Conservation (phyloP, 2,888 invertebrate genomes). For the Zaprionus lineosus region DNA sequence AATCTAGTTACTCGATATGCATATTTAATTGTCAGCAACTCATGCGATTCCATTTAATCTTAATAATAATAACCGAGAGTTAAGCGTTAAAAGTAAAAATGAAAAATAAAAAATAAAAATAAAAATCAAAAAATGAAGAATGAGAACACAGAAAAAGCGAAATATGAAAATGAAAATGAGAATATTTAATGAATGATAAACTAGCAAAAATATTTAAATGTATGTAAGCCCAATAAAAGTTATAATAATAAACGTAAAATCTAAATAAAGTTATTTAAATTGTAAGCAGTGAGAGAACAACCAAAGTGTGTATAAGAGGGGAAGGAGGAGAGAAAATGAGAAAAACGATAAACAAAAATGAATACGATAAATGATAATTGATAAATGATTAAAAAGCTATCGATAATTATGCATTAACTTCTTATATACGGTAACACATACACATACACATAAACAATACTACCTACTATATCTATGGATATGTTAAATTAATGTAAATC, state of each 20-base stretch:
- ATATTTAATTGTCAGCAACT: slow-evolving; percentile 66
- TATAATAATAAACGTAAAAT: slow-evolving; percentile 5
- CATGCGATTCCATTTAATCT: slow-evolving; percentile 60
- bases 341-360: slow-evolving; percentile 7
- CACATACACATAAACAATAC: slow-evolving; percentile 48
- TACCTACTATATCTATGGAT: slow-evolving; percentile 52
- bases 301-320: slow-evolving; percentile 70
- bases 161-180: too few species aligned
- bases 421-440: slow-evolving; percentile 16
- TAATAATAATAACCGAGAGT: slow-evolving; percentile 23
- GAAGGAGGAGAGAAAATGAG: slow-evolving; percentile 5
- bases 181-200: slow-evolving; percentile 25
- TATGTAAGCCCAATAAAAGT: slow-evolving; percentile 20
- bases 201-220: slow-evolving; percentile 60
- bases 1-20: slow-evolving; percentile 45
- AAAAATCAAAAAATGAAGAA: background rate
- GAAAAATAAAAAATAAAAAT: background rate
- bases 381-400: too few species aligned
- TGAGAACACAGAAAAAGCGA: slow-evolving; percentile 16
- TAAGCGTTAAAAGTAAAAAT: slow-evolving; percentile 35
- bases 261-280: slow-evolving; percentile 4
- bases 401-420: slow-evolving; percentile 42
- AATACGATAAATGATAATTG: too few species aligned
- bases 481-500: slow-evolving; percentile 66
- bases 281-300: slow-evolving; percentile 56